Evolutionary conservation across 1,140 invertebrate species (phyloP), one percentile per base, ranked within the genome.

Genomic region (Aphis gossypii): DNA sequence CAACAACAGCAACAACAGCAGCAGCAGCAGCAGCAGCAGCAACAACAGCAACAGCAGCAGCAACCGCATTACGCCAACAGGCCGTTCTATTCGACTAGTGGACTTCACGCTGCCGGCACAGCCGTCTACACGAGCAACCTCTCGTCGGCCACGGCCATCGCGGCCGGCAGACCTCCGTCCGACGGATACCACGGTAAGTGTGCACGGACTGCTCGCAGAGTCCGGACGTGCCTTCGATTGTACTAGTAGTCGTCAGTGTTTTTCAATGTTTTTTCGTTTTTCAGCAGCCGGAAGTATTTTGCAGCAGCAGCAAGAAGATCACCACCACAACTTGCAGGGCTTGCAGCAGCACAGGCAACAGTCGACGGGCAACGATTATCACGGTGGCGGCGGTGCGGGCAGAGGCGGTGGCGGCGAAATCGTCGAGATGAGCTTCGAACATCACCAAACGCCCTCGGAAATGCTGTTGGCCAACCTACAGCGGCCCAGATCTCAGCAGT

Each of bases 1-100:
- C 95, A 95, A 41, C 94, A 94, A n/a, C 94, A 94, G 6, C 95
- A 95, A 35, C 87, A 89, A 38, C 87, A 89, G 20, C 94, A 95
- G 23, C 92, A 93, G 51, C 95, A 94, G n/a, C 96, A 96, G 94
- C 95, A 96, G 93, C 95, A 96, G 86, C 95, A 96, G 51, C 96
- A 96, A 86, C 95, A 94, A n/a, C 92, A 94, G 38, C 93, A 94
- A 41, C 94, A 94, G 41, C 94, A 94, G 41, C 94, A 94, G 82
- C 94, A 93, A 51, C 94, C 94, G 51, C 94, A 95, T 56, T 94
- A 94, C 56, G 94, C 94, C 76, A 93, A 93, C 82, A 84, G 92
- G 41, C 92, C 92, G 35, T 93, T 93, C 35, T 93, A 93, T 38
- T 93, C 92, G 23, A 93, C 92, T 0, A 93, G 92, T 11, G 92